Evolutionary conservation across 2,888 invertebrate genomes (phyloP).

Genomic region (Diloba caeruleocephala): DNA sequence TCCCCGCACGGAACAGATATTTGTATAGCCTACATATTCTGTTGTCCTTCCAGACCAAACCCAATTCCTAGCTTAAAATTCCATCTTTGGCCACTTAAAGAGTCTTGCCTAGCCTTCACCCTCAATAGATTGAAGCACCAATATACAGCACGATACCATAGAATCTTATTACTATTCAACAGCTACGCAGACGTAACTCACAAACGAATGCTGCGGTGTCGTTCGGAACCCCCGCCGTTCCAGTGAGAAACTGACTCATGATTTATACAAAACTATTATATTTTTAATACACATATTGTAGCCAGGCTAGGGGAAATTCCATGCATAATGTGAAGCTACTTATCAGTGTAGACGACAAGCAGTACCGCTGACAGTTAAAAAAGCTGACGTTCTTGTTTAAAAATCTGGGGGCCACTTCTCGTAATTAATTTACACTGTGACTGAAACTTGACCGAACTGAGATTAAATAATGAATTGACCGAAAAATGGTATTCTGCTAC

Average conservation of each 20-base stretch:
- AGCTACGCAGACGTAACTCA: conserved; percentile 32
- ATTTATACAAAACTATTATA: conserved; percentile 49
- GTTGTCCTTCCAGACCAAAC: too few species aligned
- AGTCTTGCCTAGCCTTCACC: background rate
- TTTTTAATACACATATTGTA: conserved; percentile 36
- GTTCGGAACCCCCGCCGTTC: conserved; percentile 27
- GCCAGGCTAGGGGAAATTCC: conserved; percentile 22
- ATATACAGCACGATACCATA: conserved; percentile 7
- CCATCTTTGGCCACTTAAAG: background rate
- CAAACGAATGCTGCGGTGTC: conserved; percentile 31
- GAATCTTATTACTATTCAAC: conserved; percentile 33
- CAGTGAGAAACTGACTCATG: conserved; percentile 21
- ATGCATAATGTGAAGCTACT: conserved; percentile 32
- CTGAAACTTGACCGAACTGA: too few species aligned
- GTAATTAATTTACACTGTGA: too few species aligned
- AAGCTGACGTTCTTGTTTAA: too few species aligned
- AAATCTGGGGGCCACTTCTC: too few species aligned
- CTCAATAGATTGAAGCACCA: background rate
- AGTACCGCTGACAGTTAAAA: too few species aligned
- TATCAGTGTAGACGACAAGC: conserved; percentile 1
- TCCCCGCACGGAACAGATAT: too few species aligned
- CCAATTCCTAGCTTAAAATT: too few species aligned
- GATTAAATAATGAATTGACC: too few species aligned
- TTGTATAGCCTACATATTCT: too few species aligned
- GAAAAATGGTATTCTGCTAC: too few species aligned